phyloP scores from a whole-genome alignment of 1,140 invertebrate species.

The Drosophila obscura region DNA sequence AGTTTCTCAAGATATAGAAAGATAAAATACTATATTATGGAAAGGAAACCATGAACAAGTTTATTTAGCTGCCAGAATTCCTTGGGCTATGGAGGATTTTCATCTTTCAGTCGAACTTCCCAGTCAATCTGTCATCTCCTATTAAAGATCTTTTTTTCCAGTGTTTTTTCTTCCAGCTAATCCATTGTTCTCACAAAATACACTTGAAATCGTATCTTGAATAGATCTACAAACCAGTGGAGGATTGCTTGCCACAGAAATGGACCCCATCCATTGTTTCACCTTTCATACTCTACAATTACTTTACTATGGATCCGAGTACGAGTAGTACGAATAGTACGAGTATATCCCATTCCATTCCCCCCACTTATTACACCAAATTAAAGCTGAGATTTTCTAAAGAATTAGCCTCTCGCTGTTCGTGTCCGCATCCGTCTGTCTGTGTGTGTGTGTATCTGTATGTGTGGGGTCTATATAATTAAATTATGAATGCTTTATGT shows the following conservation, averaged over 20 bases:
- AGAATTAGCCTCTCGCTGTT: slow-evolving; percentile 55
- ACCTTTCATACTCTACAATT: background rate
- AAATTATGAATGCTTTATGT: slow-evolving; percentile 82
- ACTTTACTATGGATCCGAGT: background rate
- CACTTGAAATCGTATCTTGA: background rate
- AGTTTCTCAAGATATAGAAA: too few relatives aligned
- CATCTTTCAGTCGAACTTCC: too few relatives aligned
- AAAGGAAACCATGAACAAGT: too few relatives aligned
- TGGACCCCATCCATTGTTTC: slow-evolving; percentile 18
- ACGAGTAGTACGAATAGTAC: background rate
- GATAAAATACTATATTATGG: too few relatives aligned
- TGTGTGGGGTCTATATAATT: slow-evolving; percentile 71
- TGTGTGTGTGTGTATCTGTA: slow-evolving; percentile 22
- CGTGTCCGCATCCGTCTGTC: background rate
- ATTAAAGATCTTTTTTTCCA: background rate
- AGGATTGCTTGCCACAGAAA: background rate
- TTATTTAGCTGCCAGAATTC: too few relatives aligned
- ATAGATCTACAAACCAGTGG: background rate
- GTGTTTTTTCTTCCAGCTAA: background rate
- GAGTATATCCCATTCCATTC: slow-evolving; percentile 34
- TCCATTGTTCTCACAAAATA: slow-evolving; percentile 10
- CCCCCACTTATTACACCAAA: slow-evolving; percentile 67
- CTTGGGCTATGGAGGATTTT: too few relatives aligned
- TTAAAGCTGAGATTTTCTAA: slow-evolving; percentile 70
- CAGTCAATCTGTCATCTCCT: too few relatives aligned